Evolutionary conservation across 2,113 vertebrate species (phyloP), one percentile per base, ranked within the genome.

Genomic region (Corythoichthys haematopterus): DNA sequence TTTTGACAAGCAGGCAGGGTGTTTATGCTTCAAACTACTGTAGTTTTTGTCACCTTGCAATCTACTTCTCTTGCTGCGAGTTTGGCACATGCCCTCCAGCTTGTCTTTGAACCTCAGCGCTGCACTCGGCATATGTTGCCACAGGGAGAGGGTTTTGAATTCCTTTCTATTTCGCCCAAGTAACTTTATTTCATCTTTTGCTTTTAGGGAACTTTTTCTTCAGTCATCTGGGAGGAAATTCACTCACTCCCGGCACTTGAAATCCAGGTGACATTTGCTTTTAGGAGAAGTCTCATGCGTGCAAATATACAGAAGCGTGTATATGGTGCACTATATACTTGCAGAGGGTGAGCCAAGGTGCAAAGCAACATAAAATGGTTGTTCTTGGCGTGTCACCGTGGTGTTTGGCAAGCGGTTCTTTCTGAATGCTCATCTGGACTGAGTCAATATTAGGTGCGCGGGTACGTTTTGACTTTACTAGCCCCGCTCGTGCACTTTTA

Each of bases 181-280:
- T 85, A 78, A 82, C 84, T 87, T 80, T 77, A 62, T 88, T 87
- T 86, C 76, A 87, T 87, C 78, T 76, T 71, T 70, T 81, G 82
- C 85, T 85, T 87, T 83, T 78, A 75, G 79, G 72, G 77, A 88
- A 87, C 79, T 86, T 81, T 37, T 12, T 28, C 20, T 38, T 83
- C 48, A 75, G 80, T 87, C 82, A 75, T 68, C 64, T 79, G 85
- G 74, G 80, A 88, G 81, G 75, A 84, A 81, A 80, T 68, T 74
- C 62, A 69, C 71, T 76, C 64, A 68, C 71, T 82, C 78, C 72
- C 81, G 74, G 75, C 70, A 58, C 79, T 43, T 77, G 79, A 86
- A 87, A 87, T 86, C 80, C 85, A 81, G 71, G 76, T 86, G 86
- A 88, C 81, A 84, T 87, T 87, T 83, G 80, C 75, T 79, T 85